Percentiles rank a stretch among this genome's conserved stretches.
phyloP scores from a whole-genome alignment of 2,113 vertebrate genomes.

The Sardina pilchardus region DNA sequence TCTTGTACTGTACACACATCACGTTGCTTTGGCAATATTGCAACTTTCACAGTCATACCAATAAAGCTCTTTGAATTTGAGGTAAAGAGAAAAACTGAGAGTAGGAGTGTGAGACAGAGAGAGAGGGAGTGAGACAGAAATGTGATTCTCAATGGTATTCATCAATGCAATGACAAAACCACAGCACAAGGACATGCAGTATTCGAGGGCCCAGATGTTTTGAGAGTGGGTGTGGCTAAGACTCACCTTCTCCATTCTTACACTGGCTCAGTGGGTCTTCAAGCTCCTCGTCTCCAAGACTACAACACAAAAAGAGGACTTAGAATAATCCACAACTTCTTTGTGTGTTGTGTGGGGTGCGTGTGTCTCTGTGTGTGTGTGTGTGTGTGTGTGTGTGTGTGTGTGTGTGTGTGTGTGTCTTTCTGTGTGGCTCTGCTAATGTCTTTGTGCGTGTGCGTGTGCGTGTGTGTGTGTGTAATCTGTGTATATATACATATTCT shows the following conservation, averaged over 20 bases:
- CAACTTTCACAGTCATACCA: no score
- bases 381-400: not conserved
- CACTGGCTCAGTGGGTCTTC: constrained; percentile 64
- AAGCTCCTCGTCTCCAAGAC: constrained; percentile 35
- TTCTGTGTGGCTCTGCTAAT: no score
- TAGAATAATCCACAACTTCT: not conserved
- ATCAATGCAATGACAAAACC: no score
- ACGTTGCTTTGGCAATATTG: no score
- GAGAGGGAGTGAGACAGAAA: no score
- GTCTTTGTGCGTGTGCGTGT: no score
- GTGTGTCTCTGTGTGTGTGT: not conserved
- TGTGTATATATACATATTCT: not conserved
- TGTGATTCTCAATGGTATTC: no score
- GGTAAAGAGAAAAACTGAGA: not conserved
- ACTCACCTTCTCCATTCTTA: constrained; percentile 56
- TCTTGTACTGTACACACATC: no score
- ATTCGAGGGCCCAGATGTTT: not conserved
- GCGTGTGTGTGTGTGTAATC: not conserved
- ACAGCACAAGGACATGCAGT: no score
- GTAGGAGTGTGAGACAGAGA: not conserved
- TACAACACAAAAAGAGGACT: not conserved
- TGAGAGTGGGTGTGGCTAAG: not conserved
- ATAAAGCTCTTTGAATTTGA: no score
- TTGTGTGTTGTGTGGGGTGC: no score
- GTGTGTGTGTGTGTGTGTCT: not conserved